Percentiles rank a stretch among this genome's conserved stretches.
These are phyloP conservation scores for Pogonognathellus flavescens DNA, from an alignment of 1,140 invertebrate species.

Conservation along the genomic window DNA sequence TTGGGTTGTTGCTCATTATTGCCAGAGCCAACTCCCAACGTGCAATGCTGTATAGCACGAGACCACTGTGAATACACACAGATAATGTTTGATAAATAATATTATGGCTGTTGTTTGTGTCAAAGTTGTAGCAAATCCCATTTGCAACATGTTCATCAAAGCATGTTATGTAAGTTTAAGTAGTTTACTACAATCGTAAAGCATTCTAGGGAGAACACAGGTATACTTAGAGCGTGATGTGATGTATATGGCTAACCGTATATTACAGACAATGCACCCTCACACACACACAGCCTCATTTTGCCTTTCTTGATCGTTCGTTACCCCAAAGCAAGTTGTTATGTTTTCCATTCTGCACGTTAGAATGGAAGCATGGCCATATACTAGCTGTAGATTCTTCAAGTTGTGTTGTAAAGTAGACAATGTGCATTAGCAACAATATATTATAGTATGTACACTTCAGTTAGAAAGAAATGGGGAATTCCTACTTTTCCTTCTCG, in stretches of 20 bases:
- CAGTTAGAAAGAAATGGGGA: constrained; percentile 25
- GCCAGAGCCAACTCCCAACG: too few species aligned
- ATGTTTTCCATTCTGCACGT: background rate
- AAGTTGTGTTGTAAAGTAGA: background rate
- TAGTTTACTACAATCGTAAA: background rate
- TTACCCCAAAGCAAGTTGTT: constrained; percentile 27
- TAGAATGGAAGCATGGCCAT: background rate
- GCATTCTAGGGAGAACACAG: too few species aligned
- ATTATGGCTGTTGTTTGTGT: too few species aligned
- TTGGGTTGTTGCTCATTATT: too few species aligned
- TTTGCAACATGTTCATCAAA: constrained; percentile 17
- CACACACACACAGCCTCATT: background rate
- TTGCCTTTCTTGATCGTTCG: constrained; percentile 32
- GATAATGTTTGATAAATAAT: too few species aligned
- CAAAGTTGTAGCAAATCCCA: too few species aligned
- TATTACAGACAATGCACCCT: background rate
- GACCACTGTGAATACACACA: too few species aligned
- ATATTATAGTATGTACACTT: background rate
- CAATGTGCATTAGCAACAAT: background rate
- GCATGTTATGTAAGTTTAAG: background rate
- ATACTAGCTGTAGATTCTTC: background rate
- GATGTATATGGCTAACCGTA: background rate
- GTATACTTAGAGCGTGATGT: too few species aligned
- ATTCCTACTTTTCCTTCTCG: constrained; percentile 41
- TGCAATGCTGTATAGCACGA: too few species aligned